Percentiles rank a stretch among this genome's conserved stretches.
Evolutionary conservation across 2,888 invertebrate genomes (phyloP).

Genomic region (Brachypterus glaber): DNA sequence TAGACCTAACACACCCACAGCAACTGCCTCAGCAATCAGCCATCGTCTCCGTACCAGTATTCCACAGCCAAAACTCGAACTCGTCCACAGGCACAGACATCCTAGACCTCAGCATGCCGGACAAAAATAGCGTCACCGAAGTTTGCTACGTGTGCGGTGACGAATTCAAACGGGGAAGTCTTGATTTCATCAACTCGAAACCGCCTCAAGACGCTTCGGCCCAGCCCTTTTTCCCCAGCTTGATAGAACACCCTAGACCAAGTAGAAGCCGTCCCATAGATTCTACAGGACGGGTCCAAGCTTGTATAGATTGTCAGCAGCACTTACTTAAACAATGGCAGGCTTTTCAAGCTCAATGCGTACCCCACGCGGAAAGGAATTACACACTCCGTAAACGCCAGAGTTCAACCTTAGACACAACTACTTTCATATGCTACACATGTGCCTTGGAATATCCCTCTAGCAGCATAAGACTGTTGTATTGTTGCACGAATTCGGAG

Average conservation of each 20-base stretch:
- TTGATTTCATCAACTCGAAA: conserved; percentile 58
- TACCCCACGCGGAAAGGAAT: conserved; percentile 66
- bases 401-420: conserved; percentile 52
- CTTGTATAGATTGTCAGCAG: conserved; percentile 76
- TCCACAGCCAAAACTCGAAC: conserved; percentile 38
- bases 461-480: conserved; percentile 70
- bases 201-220: conserved; percentile 38
- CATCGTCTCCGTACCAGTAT: conserved; percentile 30
- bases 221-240: conserved; percentile 59
- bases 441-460: conserved; percentile 76
- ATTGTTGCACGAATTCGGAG: conserved; percentile 76
- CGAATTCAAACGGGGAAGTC: conserved; percentile 73
- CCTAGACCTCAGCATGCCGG: conserved; percentile 83
- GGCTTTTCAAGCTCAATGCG: conserved; percentile 52
- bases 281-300: conserved; percentile 62
- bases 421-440: conserved; percentile 81
- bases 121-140: conserved; percentile 82
- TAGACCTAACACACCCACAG: conserved; percentile 46
- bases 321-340: conserved; percentile 85
- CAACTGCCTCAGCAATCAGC: conserved; percentile 34
- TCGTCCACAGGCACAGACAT: conserved; percentile 67
- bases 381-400: conserved; percentile 73
- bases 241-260: conserved; percentile 74
- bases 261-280: conserved; percentile 80
- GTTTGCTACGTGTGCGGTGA: conserved; percentile 88